A percentile compares a stretch with the other conserved stretches of the same genome.
Evolutionary conservation across 2,888 invertebrate genomes (phyloP).

Genomic region (Caenorhabditis becei): DNA sequence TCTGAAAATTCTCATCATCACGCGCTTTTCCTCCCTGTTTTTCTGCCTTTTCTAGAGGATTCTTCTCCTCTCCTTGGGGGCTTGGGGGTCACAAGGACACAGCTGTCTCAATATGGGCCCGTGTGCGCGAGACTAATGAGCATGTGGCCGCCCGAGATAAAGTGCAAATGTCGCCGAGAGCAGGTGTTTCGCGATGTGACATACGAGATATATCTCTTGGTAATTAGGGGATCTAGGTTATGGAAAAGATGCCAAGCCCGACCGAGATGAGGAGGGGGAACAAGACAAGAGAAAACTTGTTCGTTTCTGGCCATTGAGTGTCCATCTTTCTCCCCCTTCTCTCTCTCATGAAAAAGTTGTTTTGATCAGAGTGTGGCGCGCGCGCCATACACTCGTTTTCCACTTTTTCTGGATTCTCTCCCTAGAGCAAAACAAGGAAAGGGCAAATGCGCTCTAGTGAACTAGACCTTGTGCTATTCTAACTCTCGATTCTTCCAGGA

Average conservation of each 20-base stretch:
- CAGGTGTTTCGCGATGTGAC: background rate
- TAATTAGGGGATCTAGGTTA: background rate
- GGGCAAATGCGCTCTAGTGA: background rate
- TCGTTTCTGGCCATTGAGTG: too few relatives aligned
- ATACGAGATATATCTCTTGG: background rate
- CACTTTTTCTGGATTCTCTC: background rate
- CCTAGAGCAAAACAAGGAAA: constrained; percentile 10
- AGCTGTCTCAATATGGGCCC: constrained; percentile 14
- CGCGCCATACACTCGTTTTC: background rate
- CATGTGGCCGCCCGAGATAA: background rate
- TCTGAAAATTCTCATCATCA: too few relatives aligned
- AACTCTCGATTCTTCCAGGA: constrained; percentile 32
- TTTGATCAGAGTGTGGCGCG: background rate
- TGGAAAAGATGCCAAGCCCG: too few relatives aligned
- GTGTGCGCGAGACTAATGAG: constrained; percentile 8
- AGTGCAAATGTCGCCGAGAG: background rate
- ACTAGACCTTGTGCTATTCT: background rate
- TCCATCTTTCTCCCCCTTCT: background rate
- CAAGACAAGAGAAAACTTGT: too few relatives aligned
- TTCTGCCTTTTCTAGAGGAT: background rate
- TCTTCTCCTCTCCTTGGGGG: too few relatives aligned
- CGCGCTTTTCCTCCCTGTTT: background rate
- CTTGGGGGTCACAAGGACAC: constrained; percentile 22
- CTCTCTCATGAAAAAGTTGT: background rate
- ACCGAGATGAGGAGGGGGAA: background rate